phyloP scores from a whole-genome alignment of 2,113 vertebrate genomes.

The Nesoenas mayeri region DNA sequence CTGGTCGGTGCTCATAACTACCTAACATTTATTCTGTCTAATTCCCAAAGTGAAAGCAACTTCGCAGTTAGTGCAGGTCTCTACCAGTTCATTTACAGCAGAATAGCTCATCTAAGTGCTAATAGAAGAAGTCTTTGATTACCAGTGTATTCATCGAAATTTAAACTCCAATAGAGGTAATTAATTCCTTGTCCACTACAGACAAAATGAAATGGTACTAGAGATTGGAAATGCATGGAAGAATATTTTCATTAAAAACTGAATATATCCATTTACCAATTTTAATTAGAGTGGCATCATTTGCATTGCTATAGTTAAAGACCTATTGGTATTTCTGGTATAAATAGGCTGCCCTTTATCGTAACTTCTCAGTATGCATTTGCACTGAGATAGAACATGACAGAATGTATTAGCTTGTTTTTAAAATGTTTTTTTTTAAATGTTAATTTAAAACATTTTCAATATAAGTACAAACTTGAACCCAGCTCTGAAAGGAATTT shows the following conservation, averaged over 20 bases:
- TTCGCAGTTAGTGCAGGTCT: slow-evolving; percentile 3
- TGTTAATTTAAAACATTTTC: slow-evolving; percentile 11
- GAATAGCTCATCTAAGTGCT: slow-evolving; percentile 41
- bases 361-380: background rate
- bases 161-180: slow-evolving; percentile 43
- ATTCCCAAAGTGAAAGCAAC: slow-evolving; percentile 12
- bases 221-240: slow-evolving; percentile 23
- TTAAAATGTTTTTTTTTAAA: background rate
- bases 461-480: slow-evolving; percentile 6
- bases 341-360: background rate
- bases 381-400: background rate
- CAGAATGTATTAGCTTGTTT: background rate
- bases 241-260: slow-evolving; percentile 53
- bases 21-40: slow-evolving; percentile 1
- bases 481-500: background rate
- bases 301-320: background rate
- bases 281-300: slow-evolving; percentile 43
- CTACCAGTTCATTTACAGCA: background rate
- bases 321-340: background rate
- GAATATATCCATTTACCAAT: background rate
- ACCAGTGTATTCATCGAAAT: slow-evolving; percentile 6
- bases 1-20: slow-evolving; percentile 4
- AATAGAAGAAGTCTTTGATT: slow-evolving; percentile 34
- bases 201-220: slow-evolving; percentile 29
- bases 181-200: slow-evolving; percentile 23